Conservation (phyloP, 2,113 vertebrate species). For the Xiphias gladius region DNA sequence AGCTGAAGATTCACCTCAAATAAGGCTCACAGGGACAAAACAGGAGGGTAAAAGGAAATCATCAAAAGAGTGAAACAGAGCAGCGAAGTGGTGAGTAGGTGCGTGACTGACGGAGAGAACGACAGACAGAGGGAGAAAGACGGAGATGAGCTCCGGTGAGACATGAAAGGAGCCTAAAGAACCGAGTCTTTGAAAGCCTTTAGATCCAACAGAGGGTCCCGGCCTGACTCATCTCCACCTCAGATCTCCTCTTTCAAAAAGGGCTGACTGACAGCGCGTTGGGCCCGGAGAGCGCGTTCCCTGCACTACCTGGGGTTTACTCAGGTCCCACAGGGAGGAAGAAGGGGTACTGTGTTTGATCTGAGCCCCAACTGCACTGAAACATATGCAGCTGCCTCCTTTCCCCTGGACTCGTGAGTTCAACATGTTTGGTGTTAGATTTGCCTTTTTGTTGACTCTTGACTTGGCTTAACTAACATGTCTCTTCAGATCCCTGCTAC, state of each 20-base stretch:
- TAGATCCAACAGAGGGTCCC: slow-evolving; percentile 2
- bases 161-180: slow-evolving; percentile 22
- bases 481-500: too few species aligned
- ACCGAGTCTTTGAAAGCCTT: slow-evolving; percentile 21
- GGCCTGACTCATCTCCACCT: slow-evolving; percentile 13
- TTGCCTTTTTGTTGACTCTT: too few species aligned
- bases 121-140: background rate
- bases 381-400: too few species aligned
- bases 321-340: background rate
- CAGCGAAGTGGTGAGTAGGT: background rate
- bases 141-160: slow-evolving; percentile 20
- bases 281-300: background rate
- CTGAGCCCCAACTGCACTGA: background rate
- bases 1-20: slow-evolving; percentile 4
- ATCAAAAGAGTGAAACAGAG: background rate
- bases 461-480: too few species aligned
- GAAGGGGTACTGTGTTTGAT: background rate
- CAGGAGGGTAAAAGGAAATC: background rate
- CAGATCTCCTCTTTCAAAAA: slow-evolving; percentile 53
- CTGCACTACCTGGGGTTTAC: slow-evolving; percentile 18
- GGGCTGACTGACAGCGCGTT: background rate
- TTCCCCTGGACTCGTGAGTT: too few species aligned
- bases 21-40: background rate
- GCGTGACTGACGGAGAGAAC: background rate
- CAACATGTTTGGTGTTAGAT: too few species aligned